phyloP scores from a whole-genome alignment of 2,113 vertebrate species.

The Nettapus auritus region DNA sequence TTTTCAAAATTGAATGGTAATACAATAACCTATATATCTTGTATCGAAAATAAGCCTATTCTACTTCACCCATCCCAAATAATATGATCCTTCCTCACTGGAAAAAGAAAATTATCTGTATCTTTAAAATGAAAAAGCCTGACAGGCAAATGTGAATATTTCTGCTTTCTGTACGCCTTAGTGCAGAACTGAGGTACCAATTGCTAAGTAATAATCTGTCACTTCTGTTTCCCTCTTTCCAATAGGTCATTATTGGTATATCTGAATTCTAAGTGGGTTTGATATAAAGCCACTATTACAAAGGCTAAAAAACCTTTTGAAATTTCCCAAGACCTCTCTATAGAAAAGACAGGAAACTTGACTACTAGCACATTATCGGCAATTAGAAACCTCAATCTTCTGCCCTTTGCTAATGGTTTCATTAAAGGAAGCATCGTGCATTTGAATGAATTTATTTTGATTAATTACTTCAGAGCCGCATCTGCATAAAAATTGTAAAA shows the following conservation, averaged over 20 bases:
- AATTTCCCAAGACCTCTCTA: not conserved
- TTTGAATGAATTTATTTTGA: constrained; percentile 3
- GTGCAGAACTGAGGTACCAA: not conserved
- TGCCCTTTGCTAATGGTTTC: constrained; percentile 54
- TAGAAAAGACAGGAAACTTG: constrained; percentile 4
- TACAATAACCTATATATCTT: not conserved
- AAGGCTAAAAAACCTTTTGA: constrained; percentile 6
- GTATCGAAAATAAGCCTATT: not conserved
- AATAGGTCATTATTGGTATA: not conserved
- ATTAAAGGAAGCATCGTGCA: constrained; percentile 5
- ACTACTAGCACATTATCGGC: not conserved
- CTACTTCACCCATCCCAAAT: not conserved
- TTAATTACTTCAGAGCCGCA: constrained; percentile 3
- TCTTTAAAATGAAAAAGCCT: not conserved
- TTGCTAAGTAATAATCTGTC: not conserved
- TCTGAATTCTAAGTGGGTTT: not conserved
- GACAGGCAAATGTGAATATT: not conserved
- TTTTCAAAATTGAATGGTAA: not conserved
- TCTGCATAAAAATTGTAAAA: not conserved
- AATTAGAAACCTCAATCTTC: constrained; percentile 47
- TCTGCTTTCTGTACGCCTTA: not conserved
- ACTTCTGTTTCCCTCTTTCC: not conserved
- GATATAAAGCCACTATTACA: not conserved
- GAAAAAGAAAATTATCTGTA: not conserved
- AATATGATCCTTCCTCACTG: not conserved